Conservation (phyloP, 92 coral and sea anemone species). For the Palythoa grandis region DNA sequence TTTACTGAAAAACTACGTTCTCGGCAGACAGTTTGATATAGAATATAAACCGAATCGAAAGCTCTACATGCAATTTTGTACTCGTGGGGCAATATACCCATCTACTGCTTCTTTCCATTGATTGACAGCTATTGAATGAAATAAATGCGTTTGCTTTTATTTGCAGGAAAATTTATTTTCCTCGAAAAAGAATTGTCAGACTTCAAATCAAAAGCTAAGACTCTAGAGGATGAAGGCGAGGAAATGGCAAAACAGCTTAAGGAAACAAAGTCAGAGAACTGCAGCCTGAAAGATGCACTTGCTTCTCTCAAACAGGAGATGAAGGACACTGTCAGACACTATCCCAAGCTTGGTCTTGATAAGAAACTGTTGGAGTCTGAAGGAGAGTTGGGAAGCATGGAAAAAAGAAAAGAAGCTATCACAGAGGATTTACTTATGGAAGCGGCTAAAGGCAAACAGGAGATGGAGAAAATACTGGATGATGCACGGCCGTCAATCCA, state of each 20-base stretch:
- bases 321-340: background rate
- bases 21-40: too few relatives aligned
- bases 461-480: background rate
- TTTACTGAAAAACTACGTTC: too few relatives aligned
- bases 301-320: background rate
- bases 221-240: slow-evolving; percentile 1
- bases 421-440: background rate
- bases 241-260: slow-evolving; percentile 9
- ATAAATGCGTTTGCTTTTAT: background rate
- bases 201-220: background rate
- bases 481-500: background rate
- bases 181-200: slow-evolving; percentile 7
- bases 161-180: background rate
- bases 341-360: background rate
- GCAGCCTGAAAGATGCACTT: background rate
- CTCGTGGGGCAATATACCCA: too few relatives aligned
- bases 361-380: background rate
- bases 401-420: background rate
- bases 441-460: background rate
- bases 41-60: too few relatives aligned
- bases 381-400: background rate
- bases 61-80: too few relatives aligned
- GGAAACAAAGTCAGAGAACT: background rate
- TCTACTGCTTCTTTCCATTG: too few relatives aligned
- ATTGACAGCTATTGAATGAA: background rate